A percentile compares a stretch with the other conserved stretches of the same genome.
Evolutionary conservation across 2,113 vertebrate genomes (phyloP).

Genomic region (Saguinus midas): DNA sequence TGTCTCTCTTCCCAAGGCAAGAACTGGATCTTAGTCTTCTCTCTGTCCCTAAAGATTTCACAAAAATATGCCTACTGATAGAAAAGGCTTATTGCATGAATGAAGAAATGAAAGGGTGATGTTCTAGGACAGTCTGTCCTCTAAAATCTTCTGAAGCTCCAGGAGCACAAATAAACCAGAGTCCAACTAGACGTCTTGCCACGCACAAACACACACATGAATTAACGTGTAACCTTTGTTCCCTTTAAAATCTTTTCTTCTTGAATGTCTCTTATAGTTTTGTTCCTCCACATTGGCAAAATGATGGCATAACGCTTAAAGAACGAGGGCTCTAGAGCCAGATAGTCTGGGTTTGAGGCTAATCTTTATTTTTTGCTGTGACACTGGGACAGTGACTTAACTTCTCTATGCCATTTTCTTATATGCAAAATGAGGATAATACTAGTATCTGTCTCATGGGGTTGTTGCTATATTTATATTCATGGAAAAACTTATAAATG

Average conservation of each 20-base stretch:
- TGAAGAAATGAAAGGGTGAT: neutral
- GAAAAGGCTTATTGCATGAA: neutral
- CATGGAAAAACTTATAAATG: neutral
- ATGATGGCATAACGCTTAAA: neutral
- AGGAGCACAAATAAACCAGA: too few species aligned
- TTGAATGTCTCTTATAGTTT: neutral
- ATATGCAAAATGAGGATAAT: neutral
- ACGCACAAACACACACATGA: neutral
- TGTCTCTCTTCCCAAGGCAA: neutral
- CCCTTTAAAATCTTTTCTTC: neutral
- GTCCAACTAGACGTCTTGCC: neutral
- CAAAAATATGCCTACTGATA: neutral
- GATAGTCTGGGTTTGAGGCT: neutral
- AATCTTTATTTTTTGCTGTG: neutral
- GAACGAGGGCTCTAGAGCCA: neutral
- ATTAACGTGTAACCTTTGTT: neutral
- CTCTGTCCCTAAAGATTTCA: neutral
- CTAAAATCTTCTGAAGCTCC: neutral
- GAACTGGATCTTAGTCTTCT: neutral
- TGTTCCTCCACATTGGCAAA: neutral
- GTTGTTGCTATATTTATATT: neutral
- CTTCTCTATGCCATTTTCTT: neutral
- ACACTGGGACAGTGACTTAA: neutral
- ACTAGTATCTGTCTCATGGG: neutral
- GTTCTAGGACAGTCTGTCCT: neutral